phyloP scores from a whole-genome alignment of 2,888 invertebrate genomes.

The Lutraria lutraria region DNA sequence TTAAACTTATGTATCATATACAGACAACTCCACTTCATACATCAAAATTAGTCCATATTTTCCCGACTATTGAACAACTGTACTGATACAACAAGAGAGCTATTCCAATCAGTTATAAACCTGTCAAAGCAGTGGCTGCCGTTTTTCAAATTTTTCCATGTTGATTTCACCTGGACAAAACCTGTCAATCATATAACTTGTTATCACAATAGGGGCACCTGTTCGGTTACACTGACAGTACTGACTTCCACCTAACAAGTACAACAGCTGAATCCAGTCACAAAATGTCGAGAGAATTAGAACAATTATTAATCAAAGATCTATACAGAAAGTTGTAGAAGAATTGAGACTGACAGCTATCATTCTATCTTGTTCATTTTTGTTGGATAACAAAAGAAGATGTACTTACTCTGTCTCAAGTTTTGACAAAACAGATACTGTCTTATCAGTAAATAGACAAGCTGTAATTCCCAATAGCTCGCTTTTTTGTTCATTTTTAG shows the following conservation, averaged over 20 bases:
- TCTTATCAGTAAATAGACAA: conserved; percentile 34
- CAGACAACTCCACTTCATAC: neutral
- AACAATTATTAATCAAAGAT: conserved; percentile 55
- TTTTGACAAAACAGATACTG: conserved; percentile 41
- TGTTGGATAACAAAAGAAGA: conserved; percentile 47
- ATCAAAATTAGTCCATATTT: neutral
- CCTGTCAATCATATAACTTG: conserved; percentile 65
- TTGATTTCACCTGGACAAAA: conserved; percentile 64
- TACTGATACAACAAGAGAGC: neutral
- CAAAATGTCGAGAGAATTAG: conserved; percentile 54
- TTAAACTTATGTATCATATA: neutral
- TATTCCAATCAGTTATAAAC: conserved; percentile 57
- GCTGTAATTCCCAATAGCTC: conserved; percentile 17
- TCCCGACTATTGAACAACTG: neutral
- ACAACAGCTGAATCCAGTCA: conserved; percentile 51
- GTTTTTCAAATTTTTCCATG: conserved; percentile 50
- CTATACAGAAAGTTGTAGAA: conserved; percentile 26
- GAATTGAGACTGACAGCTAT: conserved; percentile 42
- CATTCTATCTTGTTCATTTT: conserved; percentile 39
- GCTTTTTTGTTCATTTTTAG: conserved; percentile 18
- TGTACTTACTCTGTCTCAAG: conserved; percentile 34
- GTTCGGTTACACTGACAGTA: conserved; percentile 47
- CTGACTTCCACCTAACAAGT: conserved; percentile 43
- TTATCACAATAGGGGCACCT: conserved; percentile 56
- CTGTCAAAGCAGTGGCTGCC: conserved; percentile 50